Base-by-base conservation (phyloP, 2,113 vertebrate species). In the Columba janthina region DNA sequence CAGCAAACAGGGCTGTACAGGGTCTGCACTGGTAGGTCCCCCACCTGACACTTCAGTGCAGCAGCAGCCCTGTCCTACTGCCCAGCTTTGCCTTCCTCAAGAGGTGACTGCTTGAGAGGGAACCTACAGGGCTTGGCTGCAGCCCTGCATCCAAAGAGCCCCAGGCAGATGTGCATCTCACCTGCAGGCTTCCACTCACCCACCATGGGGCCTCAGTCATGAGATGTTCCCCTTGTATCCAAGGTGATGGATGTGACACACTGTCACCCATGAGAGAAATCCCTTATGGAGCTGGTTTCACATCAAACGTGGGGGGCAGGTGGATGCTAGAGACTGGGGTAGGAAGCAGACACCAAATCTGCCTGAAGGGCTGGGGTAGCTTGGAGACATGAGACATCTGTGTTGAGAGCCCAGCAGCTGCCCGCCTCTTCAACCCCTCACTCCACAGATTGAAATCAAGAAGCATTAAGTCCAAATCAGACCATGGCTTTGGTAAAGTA, bases 181-280 rank as follows among this genome's bases (percentile, higher is more conserved):
- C 22, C 46, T 70, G 50, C 42, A 78, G 31, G 19, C 34, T 91
- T 32, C 26, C 2, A 5, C 21, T 90, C 4, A 1, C 31, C 58
- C 46, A 70, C 64, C 3, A 1, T 3, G 22, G 11, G 50, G 69
- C 28, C 18, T 54, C 8, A 2, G n/a, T 12, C 5, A 0, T 5
- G 15, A 76, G 67, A 60, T 56, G 56, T 9, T 80, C 51, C n/a
- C 17, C 28, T 79, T 18, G 42, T 46, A 54, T 17, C 18, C 72
- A 77, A 69, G 28, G 56, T 25, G 75, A 74, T 51, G 32, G 75
- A 74, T 51, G 32, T 36, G 60, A 38, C 51, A 64, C 1, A 1
- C 19, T 83, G n/a, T 82, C 8, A 0, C 12, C 29, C 32, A 2
- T 26, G 15, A 57, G 32, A 90, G 36, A 80, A 83, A 64, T 58